Evolutionary conservation across 2,797 vertebrate species (phyloP), one percentile per base, ranked within the genome.

Genomic region (Myoxocephalus aenaeus): DNA sequence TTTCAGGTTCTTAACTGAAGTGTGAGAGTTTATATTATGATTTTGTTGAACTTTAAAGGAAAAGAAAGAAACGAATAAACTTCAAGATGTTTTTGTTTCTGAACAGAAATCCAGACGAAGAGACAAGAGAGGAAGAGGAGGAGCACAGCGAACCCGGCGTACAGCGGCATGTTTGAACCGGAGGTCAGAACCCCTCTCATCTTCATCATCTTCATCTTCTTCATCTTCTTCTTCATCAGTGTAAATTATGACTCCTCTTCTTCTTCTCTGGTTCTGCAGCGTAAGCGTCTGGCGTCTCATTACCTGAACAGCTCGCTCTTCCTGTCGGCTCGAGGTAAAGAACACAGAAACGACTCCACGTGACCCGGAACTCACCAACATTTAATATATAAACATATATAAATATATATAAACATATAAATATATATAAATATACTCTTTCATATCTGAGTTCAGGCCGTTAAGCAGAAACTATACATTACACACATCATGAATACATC

Each of bases 41-140:
- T 27, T 27, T 27, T 27, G 25, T 27, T 27, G 25, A 27, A 27
- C 25, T 27, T 27, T 27, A 27, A 27, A 27, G 25, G 2, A 27
- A 27, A 27, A 27, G 29, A 32, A 32, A 32, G 29, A 32, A 4
- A 32, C 5, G 3, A 2, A 32, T 32, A 34, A 34, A 34, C 4
- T 34, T 34, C 3, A 32, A 32, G 29, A 4, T 32, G 13, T 44
- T 8, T 58, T 62, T 4, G 10, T 27, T 51, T 5, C 75, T 91
- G 46, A 90, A 34, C 93, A 99, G 98, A 99, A 88, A 97, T 99
- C 92, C 98, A 99, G 95, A 96, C 92, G 88, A 98, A 96, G 91
- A 95, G 98, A 2, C 98, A 99, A 82, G 98, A 99, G 94, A 96
- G 98, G 83, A 99, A 99, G 93, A 95, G 98, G 76, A 93, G 98